Conservation (phyloP, 2,113 vertebrate species). For the Psammodynastes pulverulentus region DNA sequence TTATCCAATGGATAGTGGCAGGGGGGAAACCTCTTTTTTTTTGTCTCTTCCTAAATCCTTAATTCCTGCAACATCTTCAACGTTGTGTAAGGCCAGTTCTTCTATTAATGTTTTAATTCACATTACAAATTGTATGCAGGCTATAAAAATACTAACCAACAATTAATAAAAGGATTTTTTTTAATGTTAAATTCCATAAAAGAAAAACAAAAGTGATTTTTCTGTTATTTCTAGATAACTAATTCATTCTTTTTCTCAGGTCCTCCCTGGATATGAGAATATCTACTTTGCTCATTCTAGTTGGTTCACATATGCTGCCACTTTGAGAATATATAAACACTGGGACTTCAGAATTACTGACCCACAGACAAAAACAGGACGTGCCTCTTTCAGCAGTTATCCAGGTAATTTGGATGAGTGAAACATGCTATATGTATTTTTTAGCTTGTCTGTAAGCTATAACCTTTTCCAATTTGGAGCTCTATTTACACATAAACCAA, state of each 20-base stretch:
- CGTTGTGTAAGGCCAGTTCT: not conserved
- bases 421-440: not conserved
- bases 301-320: slow-evolving; percentile 90
- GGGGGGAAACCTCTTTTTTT: not conserved
- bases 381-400: slow-evolving; percentile 91
- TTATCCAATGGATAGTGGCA: not conserved
- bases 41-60: not conserved
- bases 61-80: not conserved
- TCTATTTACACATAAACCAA: not conserved
- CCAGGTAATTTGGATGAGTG: slow-evolving; percentile 73
- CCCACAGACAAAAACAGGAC: slow-evolving; percentile 71
- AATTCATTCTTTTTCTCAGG: slow-evolving; percentile 64
- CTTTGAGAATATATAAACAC: slow-evolving; percentile 89
- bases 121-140: not conserved
- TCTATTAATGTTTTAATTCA: not conserved
- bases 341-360: slow-evolving; percentile 85
- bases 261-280: slow-evolving; percentile 91
- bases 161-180: not conserved
- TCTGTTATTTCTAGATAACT: slow-evolving; percentile 1
- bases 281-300: slow-evolving; percentile 90
- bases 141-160: not conserved
- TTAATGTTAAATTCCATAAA: not conserved
- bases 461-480: not conserved
- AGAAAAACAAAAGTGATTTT: not conserved
- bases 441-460: not conserved